These are phyloP conservation scores for Dreissena polymorpha DNA, from an alignment of 1,140 invertebrate genomes.

Conservation along the genomic window DNA sequence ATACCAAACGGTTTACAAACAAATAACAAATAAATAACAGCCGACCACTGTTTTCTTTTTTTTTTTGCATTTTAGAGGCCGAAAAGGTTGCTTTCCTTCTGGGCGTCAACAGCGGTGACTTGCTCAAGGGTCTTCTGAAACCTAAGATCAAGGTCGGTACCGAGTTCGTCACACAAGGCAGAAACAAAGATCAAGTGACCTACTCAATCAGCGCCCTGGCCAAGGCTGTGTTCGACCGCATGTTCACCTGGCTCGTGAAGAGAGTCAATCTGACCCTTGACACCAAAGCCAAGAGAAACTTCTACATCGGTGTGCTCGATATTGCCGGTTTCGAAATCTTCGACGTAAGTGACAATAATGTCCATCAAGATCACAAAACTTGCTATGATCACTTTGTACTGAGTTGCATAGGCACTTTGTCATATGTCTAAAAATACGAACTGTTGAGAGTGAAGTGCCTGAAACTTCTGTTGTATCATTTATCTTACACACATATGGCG, in stretches of 20 bases:
- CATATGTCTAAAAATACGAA: too few relatives aligned
- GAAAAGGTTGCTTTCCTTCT: constrained; percentile 94
- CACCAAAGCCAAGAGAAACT: constrained; percentile 97
- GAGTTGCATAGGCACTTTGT: too few relatives aligned
- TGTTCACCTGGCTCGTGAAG: constrained; percentile 98
- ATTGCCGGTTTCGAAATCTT: constrained; percentile 99
- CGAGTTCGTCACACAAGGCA: constrained; percentile 98
- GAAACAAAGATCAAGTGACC: constrained; percentile 95
- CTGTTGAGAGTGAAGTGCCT: too few relatives aligned
- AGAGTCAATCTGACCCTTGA: constrained; percentile 99
- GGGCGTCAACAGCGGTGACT: constrained; percentile 82
- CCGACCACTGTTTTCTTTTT: too few relatives aligned
- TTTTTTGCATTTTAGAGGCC: constrained; percentile 85
- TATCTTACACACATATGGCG: too few relatives aligned
- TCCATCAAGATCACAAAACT: too few relatives aligned
- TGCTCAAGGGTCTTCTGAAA: constrained; percentile 82
- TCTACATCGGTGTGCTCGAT: constrained; percentile 99
- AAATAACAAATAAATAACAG: too few relatives aligned
- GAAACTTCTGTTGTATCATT: too few relatives aligned
- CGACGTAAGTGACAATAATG: constrained; percentile 88
- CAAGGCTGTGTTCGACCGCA: constrained; percentile 96
- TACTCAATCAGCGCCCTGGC: constrained; percentile 97
- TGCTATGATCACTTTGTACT: too few relatives aligned
- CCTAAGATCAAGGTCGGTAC: constrained; percentile 86
- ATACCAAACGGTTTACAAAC: background rate